These are phyloP conservation scores for Lepidochitona cinerea DNA, from an alignment of 2,888 invertebrate genomes.

Conservation along the genomic window DNA sequence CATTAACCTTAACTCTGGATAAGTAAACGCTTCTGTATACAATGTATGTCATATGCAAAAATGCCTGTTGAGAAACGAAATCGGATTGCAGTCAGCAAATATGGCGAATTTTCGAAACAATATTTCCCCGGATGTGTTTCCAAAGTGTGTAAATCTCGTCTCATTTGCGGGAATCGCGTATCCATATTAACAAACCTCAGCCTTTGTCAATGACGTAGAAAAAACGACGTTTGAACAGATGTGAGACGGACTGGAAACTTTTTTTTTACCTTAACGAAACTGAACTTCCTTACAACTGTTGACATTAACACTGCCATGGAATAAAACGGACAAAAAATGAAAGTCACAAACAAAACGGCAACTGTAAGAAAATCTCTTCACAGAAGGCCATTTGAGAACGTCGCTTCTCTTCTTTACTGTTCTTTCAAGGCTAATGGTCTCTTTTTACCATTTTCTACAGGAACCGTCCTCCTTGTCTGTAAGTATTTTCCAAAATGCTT, in stretches of 20 bases:
- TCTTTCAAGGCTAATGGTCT: neutral
- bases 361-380: neutral
- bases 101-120: too few relatives aligned
- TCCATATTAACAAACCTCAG: neutral
- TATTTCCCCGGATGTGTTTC: too few relatives aligned
- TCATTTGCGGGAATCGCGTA: too few relatives aligned
- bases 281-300: neutral
- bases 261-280: neutral
- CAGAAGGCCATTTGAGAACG: neutral
- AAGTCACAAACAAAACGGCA: neutral
- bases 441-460: neutral
- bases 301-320: neutral
- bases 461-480: neutral
- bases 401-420: neutral
- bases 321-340: neutral
- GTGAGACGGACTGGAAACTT: neutral
- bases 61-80: too few relatives aligned
- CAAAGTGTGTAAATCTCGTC: too few relatives aligned
- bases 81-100: too few relatives aligned
- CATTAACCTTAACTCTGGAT: too few relatives aligned
- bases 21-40: too few relatives aligned
- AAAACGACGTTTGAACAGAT: neutral
- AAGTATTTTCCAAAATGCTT: too few relatives aligned
- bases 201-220: neutral
- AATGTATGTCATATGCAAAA: too few relatives aligned